Conservation (phyloP, 2,113 vertebrate species). For the Grallaria varia region DNA sequence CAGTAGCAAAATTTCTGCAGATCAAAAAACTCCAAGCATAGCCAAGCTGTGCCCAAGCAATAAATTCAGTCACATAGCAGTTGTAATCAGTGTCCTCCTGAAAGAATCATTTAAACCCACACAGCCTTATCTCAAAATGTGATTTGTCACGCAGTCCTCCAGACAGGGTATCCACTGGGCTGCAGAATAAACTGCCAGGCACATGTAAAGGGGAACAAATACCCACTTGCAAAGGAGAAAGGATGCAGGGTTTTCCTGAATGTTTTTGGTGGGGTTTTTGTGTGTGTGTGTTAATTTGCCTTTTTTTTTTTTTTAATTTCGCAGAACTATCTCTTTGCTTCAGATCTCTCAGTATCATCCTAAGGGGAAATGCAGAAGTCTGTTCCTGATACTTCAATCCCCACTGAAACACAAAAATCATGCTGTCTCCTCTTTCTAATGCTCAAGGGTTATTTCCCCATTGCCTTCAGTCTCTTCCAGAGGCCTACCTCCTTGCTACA, state of each 20-base stretch:
- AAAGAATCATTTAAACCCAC: neutral
- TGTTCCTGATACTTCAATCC: neutral
- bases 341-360: neutral
- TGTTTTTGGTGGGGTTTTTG: neutral
- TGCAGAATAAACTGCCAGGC: neutral
- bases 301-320: neutral
- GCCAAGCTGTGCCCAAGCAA: neutral
- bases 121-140: neutral
- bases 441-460: neutral
- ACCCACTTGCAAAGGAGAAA: neutral
- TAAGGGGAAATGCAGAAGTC: neutral
- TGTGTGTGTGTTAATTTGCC: too few relatives aligned
- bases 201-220: neutral
- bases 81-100: neutral
- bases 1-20: neutral
- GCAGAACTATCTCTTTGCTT: neutral
- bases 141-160: neutral
- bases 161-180: neutral
- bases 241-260: neutral
- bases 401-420: neutral
- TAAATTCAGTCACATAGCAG: neutral
- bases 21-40: neutral
- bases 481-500: neutral
- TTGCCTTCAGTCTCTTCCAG: neutral
- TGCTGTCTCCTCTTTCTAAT: neutral